phyloP scores from a whole-genome alignment of 2,888 invertebrate genomes.

The Spodoptera picta region DNA sequence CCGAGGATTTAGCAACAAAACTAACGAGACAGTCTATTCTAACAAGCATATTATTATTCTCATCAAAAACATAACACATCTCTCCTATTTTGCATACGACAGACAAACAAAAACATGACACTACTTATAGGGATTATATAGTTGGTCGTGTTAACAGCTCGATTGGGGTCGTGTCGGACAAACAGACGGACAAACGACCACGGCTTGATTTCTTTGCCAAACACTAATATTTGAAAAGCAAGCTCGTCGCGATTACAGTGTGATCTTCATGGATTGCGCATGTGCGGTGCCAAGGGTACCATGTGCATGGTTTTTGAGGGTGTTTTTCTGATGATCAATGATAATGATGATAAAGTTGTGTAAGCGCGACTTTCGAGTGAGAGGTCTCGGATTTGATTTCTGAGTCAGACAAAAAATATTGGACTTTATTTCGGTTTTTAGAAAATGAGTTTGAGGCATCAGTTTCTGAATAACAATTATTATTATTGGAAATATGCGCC shows the following conservation, averaged over 20 bases:
- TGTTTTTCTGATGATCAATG: no score
- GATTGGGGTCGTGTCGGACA: constrained; percentile 68
- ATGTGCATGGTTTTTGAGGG: neutral
- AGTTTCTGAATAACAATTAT: no score
- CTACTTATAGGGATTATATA: constrained; percentile 52
- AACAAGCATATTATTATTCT: no score
- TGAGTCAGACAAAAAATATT: no score
- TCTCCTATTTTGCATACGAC: constrained; percentile 37
- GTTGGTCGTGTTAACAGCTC: constrained; percentile 56
- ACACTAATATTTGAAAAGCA: constrained; percentile 86
- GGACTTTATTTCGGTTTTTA: no score
- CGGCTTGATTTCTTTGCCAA: constrained; percentile 85
- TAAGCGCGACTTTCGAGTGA: no score
- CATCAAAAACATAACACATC: neutral
- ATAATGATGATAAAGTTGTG: no score
- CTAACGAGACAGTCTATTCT: no score
- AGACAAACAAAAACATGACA: constrained; percentile 44
- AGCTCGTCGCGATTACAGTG: constrained; percentile 75
- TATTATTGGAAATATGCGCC: no score
- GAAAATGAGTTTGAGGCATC: no score
- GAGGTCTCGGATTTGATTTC: no score
- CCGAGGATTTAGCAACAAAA: no score
- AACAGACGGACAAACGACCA: constrained; percentile 63
- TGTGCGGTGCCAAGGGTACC: constrained; percentile 35
- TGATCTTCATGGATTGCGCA: constrained; percentile 65